Conservation (phyloP, 1,140 invertebrate species). For the Adoxophyes honmai region DNA sequence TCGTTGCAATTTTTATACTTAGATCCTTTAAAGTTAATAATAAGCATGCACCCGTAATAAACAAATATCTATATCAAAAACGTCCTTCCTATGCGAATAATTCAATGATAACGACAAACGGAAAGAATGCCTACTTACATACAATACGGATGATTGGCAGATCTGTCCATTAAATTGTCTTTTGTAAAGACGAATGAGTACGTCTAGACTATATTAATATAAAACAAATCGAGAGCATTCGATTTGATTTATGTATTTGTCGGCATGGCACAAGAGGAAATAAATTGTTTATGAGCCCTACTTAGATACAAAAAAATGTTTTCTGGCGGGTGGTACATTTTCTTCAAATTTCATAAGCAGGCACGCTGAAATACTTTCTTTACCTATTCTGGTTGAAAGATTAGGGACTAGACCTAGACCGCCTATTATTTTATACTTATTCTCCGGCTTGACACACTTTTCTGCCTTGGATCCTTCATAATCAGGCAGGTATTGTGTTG, state of each 20-base stretch:
- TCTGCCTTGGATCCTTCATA: not conserved
- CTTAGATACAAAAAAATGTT: not conserved
- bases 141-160: not conserved
- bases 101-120: not conserved
- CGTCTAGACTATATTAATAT: not conserved
- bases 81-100: too few species aligned
- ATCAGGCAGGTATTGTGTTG: constrained; percentile 1
- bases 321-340: too few species aligned
- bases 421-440: not conserved
- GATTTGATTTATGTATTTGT: not conserved
- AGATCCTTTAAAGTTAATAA: too few species aligned
- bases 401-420: not conserved
- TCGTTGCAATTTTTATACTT: too few species aligned
- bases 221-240: not conserved
- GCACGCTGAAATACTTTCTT: too few species aligned
- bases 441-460: not conserved
- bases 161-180: not conserved
- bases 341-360: too few species aligned
- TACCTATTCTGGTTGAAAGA: not conserved
- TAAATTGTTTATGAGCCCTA: not conserved
- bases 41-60: too few species aligned
- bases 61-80: too few species aligned
- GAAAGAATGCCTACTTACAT: too few species aligned
- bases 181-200: not conserved
- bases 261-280: not conserved